These are phyloP conservation scores for Noctua janthina DNA, from an alignment of 2,888 invertebrate genomes.

Conservation along the genomic window DNA sequence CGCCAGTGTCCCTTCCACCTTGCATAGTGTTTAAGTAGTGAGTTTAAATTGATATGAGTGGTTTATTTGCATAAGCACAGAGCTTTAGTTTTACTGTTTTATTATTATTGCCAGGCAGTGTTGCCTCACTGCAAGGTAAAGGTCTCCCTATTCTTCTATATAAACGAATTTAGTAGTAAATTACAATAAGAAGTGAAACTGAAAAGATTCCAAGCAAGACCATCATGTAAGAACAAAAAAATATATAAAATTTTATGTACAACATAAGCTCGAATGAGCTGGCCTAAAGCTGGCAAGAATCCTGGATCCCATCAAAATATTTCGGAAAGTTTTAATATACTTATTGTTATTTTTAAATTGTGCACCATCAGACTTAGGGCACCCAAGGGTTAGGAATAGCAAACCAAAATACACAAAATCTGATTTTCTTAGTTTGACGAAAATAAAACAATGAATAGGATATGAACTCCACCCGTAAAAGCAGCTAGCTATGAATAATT, in stretches of 20 bases:
- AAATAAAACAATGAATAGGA: slow-evolving; percentile 1
- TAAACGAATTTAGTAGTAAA: slow-evolving; percentile 1
- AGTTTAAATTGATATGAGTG: slow-evolving; percentile 9
- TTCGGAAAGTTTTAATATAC: neutral
- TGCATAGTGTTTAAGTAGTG: neutral
- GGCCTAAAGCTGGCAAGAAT: neutral
- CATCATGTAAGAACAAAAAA: neutral
- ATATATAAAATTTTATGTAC: neutral
- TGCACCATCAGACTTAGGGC: neutral
- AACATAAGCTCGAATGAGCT: neutral
- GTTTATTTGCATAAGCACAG: neutral
- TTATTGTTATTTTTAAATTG: neutral
- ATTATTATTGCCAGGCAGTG: neutral
- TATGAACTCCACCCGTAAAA: slow-evolving; percentile 10
- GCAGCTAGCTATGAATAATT: slow-evolving; percentile 18
- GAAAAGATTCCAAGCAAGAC: neutral
- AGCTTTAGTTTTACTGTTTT: neutral
- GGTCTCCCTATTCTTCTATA: neutral
- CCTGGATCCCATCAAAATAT: neutral
- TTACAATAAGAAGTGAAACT: neutral
- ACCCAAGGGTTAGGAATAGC: neutral
- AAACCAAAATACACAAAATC: slow-evolving; percentile 5
- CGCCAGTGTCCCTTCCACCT: neutral
- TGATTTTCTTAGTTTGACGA: neutral
- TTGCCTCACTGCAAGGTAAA: neutral